These are phyloP conservation scores for Cremastinae sp. DNA, from an alignment of 2,888 invertebrate species.

Conservation along the genomic window DNA sequence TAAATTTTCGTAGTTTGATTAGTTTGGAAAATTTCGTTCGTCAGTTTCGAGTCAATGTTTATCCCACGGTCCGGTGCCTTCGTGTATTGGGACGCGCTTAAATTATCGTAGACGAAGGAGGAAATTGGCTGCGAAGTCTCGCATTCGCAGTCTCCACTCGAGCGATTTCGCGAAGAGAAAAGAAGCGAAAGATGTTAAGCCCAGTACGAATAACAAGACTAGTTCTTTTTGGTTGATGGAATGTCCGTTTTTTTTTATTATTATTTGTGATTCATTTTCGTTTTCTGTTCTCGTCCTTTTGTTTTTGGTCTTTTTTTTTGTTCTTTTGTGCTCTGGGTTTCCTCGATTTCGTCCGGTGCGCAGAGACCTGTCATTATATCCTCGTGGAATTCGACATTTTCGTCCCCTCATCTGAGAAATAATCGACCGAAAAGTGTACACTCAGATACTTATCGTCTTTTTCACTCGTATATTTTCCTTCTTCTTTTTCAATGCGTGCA, in stretches of 20 bases:
- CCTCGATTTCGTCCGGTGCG: conserved; percentile 38
- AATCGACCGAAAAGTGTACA: too few relatives aligned
- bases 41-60: conserved; percentile 4
- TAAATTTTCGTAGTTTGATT: background rate
- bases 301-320: conserved; percentile 49
- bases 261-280: conserved; percentile 57
- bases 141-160: conserved; percentile 68
- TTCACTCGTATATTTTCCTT: too few relatives aligned
- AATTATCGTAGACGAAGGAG: conserved; percentile 26
- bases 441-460: too few relatives aligned
- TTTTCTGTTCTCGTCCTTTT: conserved; percentile 64
- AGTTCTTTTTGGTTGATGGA: conserved; percentile 69
- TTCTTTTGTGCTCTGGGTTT: conserved; percentile 69
- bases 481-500: too few relatives aligned
- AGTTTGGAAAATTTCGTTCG: background rate
- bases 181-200: conserved; percentile 28
- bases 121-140: conserved; percentile 25
- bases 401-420: background rate
- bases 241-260: conserved; percentile 69
- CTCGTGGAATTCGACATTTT: conserved; percentile 55
- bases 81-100: background rate
- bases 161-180: conserved; percentile 55
- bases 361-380: conserved; percentile 50
- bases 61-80: conserved; percentile 16
- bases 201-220: conserved; percentile 63